Percentiles rank a stretch among this genome's conserved stretches.
These are phyloP conservation scores for Halesus radiatus DNA, from an alignment of 1,140 invertebrate species.

Conservation along the genomic window DNA sequence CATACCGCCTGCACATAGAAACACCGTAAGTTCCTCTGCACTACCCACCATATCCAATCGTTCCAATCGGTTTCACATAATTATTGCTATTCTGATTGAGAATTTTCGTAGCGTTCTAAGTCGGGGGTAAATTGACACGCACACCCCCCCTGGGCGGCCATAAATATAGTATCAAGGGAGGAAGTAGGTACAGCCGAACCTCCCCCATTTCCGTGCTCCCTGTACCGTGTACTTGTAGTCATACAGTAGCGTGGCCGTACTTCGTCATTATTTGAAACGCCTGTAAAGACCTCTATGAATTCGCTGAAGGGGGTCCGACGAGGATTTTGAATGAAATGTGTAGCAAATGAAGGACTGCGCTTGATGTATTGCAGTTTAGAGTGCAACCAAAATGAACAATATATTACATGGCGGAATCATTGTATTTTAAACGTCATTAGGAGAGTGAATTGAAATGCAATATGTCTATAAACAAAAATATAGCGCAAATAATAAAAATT, in stretches of 20 bases:
- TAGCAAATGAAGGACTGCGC: slow-evolving; percentile 29
- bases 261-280: slow-evolving; percentile 56
- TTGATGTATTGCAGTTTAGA: not conserved
- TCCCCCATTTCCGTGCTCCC: slow-evolving; percentile 1
- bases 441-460: no score
- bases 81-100: slow-evolving; percentile 59
- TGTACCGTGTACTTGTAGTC: no score
- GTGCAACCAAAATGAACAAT: not conserved
- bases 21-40: not conserved
- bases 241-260: slow-evolving; percentile 33
- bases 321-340: slow-evolving; percentile 23
- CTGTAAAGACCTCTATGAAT: slow-evolving; percentile 52
- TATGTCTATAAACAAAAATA: no score
- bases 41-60: slow-evolving; percentile 20
- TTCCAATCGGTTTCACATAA: slow-evolving; percentile 57
- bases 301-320: slow-evolving; percentile 7
- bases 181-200: not conserved
- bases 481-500: no score
- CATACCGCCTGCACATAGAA: not conserved
- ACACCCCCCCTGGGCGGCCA: slow-evolving; percentile 41
- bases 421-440: no score
- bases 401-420: not conserved
- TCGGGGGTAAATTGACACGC: slow-evolving; percentile 43
- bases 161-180: slow-evolving; percentile 55
- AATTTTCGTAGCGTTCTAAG: slow-evolving; percentile 54